Conservation (phyloP, 92 coral and sea anemone species). For the Paramuricea clavata region DNA sequence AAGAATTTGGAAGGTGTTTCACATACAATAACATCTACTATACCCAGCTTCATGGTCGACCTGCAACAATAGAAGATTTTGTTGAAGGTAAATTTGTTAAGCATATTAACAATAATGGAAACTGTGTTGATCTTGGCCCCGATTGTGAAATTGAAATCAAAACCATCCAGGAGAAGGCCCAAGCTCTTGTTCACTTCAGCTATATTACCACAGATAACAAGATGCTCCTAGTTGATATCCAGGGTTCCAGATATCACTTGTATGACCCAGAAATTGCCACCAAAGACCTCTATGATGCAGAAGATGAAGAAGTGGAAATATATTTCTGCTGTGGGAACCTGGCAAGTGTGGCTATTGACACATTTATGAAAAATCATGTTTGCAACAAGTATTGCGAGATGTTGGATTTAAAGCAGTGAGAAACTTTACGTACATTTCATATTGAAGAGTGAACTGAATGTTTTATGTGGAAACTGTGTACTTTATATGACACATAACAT, state of each 20-base stretch:
- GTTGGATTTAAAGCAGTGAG: constrained; percentile 28
- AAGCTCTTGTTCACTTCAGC: constrained; percentile 46
- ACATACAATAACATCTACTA: constrained; percentile 28
- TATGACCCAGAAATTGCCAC: constrained; percentile 66
- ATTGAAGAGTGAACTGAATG: too few species aligned
- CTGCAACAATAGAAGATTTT: constrained; percentile 41
- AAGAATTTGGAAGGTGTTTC: constrained; percentile 18
- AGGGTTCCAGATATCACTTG: constrained; percentile 34
- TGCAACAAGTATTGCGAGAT: constrained; percentile 71
- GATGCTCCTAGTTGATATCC: constrained; percentile 53
- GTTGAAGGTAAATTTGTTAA: constrained; percentile 39
- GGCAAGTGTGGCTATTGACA: constrained; percentile 33
- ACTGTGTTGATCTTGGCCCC: neutral
- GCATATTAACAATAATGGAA: constrained; percentile 40
- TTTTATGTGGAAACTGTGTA: too few species aligned
- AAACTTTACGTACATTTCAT: constrained; percentile 3
- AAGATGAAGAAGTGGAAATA: constrained; percentile 10
- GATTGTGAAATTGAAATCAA: neutral
- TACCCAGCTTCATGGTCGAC: neutral
- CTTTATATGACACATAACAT: neutral
- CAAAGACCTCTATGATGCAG: constrained; percentile 22
- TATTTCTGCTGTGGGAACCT: constrained; percentile 50
- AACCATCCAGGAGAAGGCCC: constrained; percentile 24
- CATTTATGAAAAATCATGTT: constrained; percentile 57
- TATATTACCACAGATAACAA: constrained; percentile 20